phyloP scores from a whole-genome alignment of 2,797 vertebrate species.

The Leptoclinus maculatus region DNA sequence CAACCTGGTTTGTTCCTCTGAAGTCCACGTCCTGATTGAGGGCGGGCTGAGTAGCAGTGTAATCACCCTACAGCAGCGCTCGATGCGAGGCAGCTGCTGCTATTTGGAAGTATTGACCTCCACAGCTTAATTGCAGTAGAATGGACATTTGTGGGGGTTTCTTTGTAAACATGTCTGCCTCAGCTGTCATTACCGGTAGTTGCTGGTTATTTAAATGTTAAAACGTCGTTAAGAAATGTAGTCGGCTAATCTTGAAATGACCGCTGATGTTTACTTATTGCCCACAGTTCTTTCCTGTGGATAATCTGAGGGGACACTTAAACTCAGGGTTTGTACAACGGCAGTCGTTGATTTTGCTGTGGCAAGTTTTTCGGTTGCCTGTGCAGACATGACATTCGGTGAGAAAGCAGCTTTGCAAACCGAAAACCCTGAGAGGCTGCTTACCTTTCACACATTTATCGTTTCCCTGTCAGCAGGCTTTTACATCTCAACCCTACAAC shows the following conservation, averaged over 20 bases:
- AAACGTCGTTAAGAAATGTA: neutral
- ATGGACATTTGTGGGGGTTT: neutral
- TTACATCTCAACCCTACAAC: constrained; percentile 46
- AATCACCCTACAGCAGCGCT: constrained; percentile 21
- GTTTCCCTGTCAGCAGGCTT: constrained; percentile 39
- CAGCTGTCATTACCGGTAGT: constrained; percentile 21
- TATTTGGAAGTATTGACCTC: constrained; percentile 11
- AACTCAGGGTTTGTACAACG: constrained; percentile 4
- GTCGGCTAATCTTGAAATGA: constrained; percentile 9
- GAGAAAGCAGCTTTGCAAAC: constrained; percentile 11
- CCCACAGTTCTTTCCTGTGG: neutral
- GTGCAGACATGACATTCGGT: constrained; percentile 10
- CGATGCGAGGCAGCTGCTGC: constrained; percentile 49
- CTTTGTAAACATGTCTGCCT: constrained; percentile 2
- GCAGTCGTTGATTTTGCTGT: constrained; percentile 1
- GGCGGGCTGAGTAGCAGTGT: constrained; percentile 2
- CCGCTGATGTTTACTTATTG: constrained; percentile 2
- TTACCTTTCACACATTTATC: constrained; percentile 17
- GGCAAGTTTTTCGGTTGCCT: neutral
- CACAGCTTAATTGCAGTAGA: constrained; percentile 17
- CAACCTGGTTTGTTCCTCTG: neutral
- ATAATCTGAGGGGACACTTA: neutral
- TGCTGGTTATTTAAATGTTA: constrained; percentile 2
- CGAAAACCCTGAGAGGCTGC: constrained; percentile 22
- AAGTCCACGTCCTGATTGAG: constrained; percentile 41